phyloP scores from a whole-genome alignment of 2,888 invertebrate species.

The Tridacna crocea region DNA sequence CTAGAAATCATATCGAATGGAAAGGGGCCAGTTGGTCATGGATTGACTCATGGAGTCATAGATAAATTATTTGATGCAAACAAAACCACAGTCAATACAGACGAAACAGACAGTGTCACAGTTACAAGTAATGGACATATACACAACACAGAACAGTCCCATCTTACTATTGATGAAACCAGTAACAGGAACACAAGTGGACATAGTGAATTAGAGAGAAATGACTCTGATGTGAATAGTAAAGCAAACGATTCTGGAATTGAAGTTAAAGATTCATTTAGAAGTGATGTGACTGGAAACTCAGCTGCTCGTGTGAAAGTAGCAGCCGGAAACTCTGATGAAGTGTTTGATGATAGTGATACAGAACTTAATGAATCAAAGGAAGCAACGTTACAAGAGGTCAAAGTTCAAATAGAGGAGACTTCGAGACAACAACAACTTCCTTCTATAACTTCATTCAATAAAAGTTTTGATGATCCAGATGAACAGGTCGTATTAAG shows the following conservation, averaged over 20 bases:
- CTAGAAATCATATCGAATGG: slow-evolving; percentile 26
- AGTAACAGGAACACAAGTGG: neutral
- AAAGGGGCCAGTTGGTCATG: neutral
- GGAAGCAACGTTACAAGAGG: slow-evolving; percentile 51
- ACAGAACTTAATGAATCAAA: slow-evolving; percentile 41
- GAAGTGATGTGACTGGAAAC: slow-evolving; percentile 36
- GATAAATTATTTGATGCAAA: slow-evolving; percentile 7
- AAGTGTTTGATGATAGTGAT: slow-evolving; percentile 58
- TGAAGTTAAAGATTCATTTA: slow-evolving; percentile 50
- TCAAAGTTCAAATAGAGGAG: slow-evolving; percentile 64
- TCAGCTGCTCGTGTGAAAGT: neutral
- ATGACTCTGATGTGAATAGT: slow-evolving; percentile 54
- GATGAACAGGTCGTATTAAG: slow-evolving; percentile 40
- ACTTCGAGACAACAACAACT: slow-evolving; percentile 50
- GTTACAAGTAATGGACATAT: slow-evolving; percentile 1
- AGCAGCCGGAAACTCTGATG: slow-evolving; percentile 30
- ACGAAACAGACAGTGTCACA: slow-evolving; percentile 4
- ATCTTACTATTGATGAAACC: neutral
- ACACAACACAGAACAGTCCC: neutral
- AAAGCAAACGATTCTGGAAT: slow-evolving; percentile 55
- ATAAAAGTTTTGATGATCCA: slow-evolving; percentile 29
- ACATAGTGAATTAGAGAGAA: slow-evolving; percentile 43
- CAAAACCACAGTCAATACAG: neutral
- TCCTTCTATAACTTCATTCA: slow-evolving; percentile 47
- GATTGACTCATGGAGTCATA: slow-evolving; percentile 2